Evolutionary conservation across 1,140 invertebrate species (phyloP).

Genomic region (Drosophila mauritiana): DNA sequence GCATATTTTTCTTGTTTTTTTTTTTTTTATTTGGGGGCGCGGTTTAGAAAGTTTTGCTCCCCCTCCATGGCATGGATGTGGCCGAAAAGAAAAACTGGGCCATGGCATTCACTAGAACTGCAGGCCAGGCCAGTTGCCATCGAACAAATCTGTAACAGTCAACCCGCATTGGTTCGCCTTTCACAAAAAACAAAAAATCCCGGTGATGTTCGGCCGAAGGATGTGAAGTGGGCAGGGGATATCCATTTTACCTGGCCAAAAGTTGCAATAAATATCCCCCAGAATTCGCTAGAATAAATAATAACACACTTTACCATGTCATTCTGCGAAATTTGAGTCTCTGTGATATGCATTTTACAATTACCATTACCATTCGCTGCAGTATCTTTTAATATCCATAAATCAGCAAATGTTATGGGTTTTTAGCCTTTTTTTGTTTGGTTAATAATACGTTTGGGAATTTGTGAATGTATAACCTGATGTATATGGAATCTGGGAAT

Average conservation of each 20-base stretch:
- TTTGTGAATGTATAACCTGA: background rate
- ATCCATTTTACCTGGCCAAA: conserved; percentile 15
- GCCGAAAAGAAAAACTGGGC: conserved; percentile 59
- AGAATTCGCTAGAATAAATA: conserved; percentile 48
- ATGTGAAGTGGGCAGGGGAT: background rate
- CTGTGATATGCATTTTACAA: conserved; percentile 6
- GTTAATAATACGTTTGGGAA: background rate
- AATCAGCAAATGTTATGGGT: conserved; percentile 22
- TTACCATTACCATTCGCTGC: conserved; percentile 14
- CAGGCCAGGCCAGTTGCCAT: conserved; percentile 26
- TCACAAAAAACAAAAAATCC: conserved; percentile 40
- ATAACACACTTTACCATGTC: conserved; percentile 43
- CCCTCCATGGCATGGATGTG: conserved; percentile 13
- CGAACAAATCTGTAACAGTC: conserved; percentile 46
- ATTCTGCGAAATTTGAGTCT: conserved; percentile 30
- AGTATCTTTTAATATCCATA: conserved; percentile 25
- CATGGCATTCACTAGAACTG: conserved; percentile 76
- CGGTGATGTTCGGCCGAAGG: conserved; percentile 12
- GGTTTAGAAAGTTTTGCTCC: conserved; percentile 72
- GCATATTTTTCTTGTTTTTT: conserved; percentile 20
- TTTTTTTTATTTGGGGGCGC: conserved; percentile 38
- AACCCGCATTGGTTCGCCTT: conserved; percentile 39
- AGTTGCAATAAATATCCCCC: conserved; percentile 33
- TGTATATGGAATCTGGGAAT: no score
- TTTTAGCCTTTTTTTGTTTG: background rate